Evolutionary conservation across 2,797 vertebrate species (phyloP).

Genomic region (Oreortyx pictus): DNA sequence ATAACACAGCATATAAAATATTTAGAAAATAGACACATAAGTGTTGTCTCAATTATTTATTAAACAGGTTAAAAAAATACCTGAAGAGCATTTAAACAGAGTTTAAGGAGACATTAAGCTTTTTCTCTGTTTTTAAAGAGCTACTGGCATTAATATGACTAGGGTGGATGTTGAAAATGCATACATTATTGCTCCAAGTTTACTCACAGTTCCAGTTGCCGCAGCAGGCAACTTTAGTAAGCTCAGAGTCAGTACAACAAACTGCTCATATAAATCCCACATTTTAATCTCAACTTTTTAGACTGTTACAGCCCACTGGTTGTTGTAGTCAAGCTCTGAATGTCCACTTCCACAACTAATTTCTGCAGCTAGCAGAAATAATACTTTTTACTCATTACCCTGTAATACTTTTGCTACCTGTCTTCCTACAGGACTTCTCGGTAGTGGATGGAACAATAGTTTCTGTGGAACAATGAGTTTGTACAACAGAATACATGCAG

Average conservation of each 20-base stretch:
- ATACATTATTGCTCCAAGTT: not conserved
- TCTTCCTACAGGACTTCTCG: not conserved
- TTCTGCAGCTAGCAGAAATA: not conserved
- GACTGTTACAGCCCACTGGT: not conserved
- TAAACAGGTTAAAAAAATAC: not conserved
- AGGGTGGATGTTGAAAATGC: not conserved
- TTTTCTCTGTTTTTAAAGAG: not conserved
- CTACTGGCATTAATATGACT: not conserved
- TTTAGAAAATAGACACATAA: not conserved
- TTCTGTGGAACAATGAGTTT: not conserved
- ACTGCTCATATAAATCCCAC: rapidly evolving
- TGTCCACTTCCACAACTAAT: not conserved
- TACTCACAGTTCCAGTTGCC: not conserved
- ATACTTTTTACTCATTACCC: too few relatives aligned
- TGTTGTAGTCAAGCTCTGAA: not conserved
- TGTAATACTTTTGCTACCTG: not conserved
- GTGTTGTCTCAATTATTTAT: not conserved
- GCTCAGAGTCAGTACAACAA: not conserved
- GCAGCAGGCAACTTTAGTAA: not conserved
- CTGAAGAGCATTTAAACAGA: not conserved
- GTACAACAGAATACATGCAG: not conserved
- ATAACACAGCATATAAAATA: not conserved
- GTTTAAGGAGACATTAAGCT: not conserved
- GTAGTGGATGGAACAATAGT: not conserved
- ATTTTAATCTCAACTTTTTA: not conserved